Conservation (phyloP, 2,797 vertebrate species). For the Epinephelus malabaricus region DNA sequence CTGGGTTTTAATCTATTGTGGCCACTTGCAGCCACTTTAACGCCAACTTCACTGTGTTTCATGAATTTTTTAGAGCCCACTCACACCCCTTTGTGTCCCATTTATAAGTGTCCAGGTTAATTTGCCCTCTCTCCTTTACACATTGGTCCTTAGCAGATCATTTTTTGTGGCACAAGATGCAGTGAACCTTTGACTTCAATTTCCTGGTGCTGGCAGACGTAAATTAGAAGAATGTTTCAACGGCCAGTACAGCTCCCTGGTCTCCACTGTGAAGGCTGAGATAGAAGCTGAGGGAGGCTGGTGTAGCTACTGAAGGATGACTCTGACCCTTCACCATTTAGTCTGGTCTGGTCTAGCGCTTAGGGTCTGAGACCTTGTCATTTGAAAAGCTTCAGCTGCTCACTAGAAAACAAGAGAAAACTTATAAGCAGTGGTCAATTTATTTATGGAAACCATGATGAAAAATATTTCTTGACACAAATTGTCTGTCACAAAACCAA, state of each 20-base stretch:
- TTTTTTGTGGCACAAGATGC: conserved; percentile 78
- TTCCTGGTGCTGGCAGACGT: conserved; percentile 76
- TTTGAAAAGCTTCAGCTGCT: conserved; percentile 24
- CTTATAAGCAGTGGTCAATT: not conserved
- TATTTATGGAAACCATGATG: not conserved
- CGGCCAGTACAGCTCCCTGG: conserved; percentile 53
- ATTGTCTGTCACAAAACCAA: not conserved
- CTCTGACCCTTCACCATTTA: conserved; percentile 57
- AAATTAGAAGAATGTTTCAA: conserved; percentile 83
- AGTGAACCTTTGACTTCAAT: conserved; percentile 86
- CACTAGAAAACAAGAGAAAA: conserved; percentile 4
- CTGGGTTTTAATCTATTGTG: conserved; percentile 35
- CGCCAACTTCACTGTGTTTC: conserved; percentile 49
- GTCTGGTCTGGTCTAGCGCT: conserved; percentile 11
- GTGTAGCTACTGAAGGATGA: conserved; percentile 59
- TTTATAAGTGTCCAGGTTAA: conserved; percentile 79
- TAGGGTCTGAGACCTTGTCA: conserved; percentile 35
- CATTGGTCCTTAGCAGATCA: conserved; percentile 68
- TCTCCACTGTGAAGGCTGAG: conserved; percentile 54
- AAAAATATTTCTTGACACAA: not conserved
- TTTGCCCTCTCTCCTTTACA: conserved; percentile 72
- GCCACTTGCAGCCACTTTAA: conserved; percentile 36
- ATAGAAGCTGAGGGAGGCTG: conserved; percentile 59
- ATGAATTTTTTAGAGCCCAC: conserved; percentile 61
- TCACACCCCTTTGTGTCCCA: conserved; percentile 56